phyloP scores from a whole-genome alignment of 2,113 vertebrate genomes.

The Crotalus helleri region DNA sequence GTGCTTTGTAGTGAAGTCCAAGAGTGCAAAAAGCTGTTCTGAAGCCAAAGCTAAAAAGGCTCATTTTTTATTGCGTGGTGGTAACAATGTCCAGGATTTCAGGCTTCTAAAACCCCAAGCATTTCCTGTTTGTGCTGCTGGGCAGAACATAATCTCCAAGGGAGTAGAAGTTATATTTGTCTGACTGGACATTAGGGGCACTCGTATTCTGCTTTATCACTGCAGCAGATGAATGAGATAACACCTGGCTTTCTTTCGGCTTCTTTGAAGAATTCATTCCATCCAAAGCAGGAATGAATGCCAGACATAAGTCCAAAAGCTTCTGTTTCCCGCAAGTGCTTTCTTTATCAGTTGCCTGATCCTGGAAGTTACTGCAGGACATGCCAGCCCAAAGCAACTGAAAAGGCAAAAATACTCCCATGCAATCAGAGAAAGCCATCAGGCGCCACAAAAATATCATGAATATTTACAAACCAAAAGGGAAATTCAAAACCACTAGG shows the following conservation, averaged over 20 bases:
- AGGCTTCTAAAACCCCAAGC: conserved; percentile 34
- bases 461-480: rapidly evolving
- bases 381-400: background rate
- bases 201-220: rapidly evolving
- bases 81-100: conserved; percentile 4
- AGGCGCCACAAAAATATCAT: background rate
- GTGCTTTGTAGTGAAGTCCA: background rate
- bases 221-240: background rate
- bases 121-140: conserved; percentile 60
- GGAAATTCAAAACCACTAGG: background rate
- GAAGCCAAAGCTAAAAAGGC: background rate
- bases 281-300: background rate
- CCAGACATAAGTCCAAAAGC: background rate
- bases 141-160: conserved; percentile 42
- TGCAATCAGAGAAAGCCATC: background rate
- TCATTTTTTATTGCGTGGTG: background rate
- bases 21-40: background rate
- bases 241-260: background rate
- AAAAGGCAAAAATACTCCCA: background rate
- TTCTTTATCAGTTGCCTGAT: background rate
- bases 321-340: background rate
- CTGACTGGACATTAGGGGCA: background rate
- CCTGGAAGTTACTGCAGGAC: conserved; percentile 8
- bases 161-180: background rate
- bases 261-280: background rate